A percentile compares a stretch with the other conserved stretches of the same genome.
phyloP scores from a whole-genome alignment of 2,113 vertebrate species.

The Polypterus bichir region DNA sequence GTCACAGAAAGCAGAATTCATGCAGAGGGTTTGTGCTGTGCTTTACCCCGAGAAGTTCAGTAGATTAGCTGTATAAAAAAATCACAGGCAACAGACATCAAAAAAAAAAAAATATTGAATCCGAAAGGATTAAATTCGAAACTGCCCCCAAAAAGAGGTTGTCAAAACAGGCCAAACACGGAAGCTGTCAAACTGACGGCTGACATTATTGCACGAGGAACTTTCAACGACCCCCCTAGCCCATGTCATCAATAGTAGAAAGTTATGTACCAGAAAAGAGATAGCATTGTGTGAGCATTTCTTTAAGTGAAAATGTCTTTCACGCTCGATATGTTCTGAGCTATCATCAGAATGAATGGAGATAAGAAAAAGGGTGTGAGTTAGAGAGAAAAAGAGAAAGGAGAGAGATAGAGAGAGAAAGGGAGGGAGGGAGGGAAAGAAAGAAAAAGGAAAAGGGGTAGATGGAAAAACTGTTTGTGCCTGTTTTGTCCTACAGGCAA shows the following conservation, averaged over 20 bases:
- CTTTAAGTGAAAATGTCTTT: conserved; percentile 21
- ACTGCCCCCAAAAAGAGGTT: neutral
- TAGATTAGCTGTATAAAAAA: too few relatives aligned
- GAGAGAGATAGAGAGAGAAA: neutral
- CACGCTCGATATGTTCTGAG: conserved; percentile 9
- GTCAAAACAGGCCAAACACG: conserved; percentile 12
- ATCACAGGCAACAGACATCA: too few relatives aligned
- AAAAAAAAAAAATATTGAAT: too few relatives aligned
- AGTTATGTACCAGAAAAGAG: neutral
- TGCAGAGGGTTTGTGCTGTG: too few relatives aligned
- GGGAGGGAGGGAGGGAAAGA: neutral
- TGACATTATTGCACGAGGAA: conserved; percentile 15
- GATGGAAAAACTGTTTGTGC: conserved; percentile 15
- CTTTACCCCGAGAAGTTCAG: too few relatives aligned
- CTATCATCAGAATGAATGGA: neutral
- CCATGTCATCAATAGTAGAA: conserved; percentile 8
- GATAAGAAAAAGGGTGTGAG: neutral
- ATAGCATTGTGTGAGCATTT: conserved; percentile 8
- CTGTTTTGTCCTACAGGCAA: conserved; percentile 48
- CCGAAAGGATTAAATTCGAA: too few relatives aligned
- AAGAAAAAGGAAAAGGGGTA: conserved; percentile 5
- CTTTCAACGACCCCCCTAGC: neutral
- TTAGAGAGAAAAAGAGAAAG: too few relatives aligned
- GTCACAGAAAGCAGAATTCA: too few relatives aligned
- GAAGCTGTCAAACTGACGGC: neutral